Percentiles rank a stretch among this genome's conserved stretches.
phyloP scores from a whole-genome alignment of 1,140 invertebrate species.

The Tetramorium simillimum region DNA sequence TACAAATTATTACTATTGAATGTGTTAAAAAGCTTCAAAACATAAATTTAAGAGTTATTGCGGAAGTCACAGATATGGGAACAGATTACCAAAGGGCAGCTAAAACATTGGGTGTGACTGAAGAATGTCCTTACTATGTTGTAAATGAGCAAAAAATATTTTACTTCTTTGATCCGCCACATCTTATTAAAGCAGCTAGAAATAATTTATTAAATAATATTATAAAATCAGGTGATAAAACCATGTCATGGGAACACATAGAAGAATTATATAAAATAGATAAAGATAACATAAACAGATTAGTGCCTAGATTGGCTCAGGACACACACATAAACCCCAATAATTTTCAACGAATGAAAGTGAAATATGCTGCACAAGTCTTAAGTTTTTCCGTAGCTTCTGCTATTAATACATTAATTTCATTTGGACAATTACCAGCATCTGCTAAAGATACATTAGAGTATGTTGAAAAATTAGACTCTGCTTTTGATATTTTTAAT shows the following conservation, averaged over 20 bases:
- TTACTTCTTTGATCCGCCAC: slow-evolving; percentile 13
- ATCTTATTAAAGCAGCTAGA: slow-evolving; percentile 12
- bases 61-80: not conserved
- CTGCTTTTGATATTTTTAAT: slow-evolving; percentile 25
- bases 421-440: not conserved
- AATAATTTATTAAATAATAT: slow-evolving; percentile 22
- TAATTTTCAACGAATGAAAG: slow-evolving; percentile 2
- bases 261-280: slow-evolving; percentile 13
- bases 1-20: not conserved
- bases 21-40: not conserved
- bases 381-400: slow-evolving; percentile 17
- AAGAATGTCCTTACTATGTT: not conserved
- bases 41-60: slow-evolving; percentile 11
- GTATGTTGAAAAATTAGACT: slow-evolving; percentile 15
- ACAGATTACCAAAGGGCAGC: not conserved
- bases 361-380: too few species aligned
- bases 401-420: not conserved
- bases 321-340: slow-evolving; percentile 2
- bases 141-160: slow-evolving; percentile 4
- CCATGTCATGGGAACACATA: not conserved
- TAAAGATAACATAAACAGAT: slow-evolving; percentile 7
- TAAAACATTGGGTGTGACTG: not conserved
- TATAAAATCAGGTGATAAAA: slow-evolving; percentile 15
- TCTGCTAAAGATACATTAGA: slow-evolving; percentile 31
- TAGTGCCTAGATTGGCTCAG: not conserved